Base-by-base conservation (phyloP, 2,113 vertebrate genomes). In the Trichechus manatus region DNA sequence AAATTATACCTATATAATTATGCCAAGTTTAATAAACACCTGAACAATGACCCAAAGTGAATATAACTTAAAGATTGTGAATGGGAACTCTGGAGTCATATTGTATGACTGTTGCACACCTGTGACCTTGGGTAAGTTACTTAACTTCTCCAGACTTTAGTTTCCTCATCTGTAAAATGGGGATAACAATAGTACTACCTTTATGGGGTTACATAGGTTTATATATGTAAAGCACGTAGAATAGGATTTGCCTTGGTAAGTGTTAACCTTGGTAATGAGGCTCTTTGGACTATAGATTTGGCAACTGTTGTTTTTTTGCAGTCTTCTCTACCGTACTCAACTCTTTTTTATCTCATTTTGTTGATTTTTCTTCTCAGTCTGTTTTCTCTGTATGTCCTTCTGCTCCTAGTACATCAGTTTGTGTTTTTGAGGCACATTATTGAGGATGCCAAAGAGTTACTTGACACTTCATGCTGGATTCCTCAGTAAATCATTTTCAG, bases 1-100 rank as follows among this genome's bases (percentile, higher is more conserved):
- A 95, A 89, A 39, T 91, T 53, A 19, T 7, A 61, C 11, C 31
- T 74, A 47, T 39, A 42, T 82, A 77, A 72, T 19, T 80, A 80
- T 53, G 25, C 1, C 68, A 83, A 92, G 39, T 27, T 63, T 77
- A 75, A 87, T 86, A 31, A 92, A 78, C 31, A 79, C 39, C 63
- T 56, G 42, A 68, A 61, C 23, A 66, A 15, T 36, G 25, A 94
- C 25, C 47, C 33, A 92, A 84, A 87, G 75, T 25, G 89, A 89
- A n/a, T 50, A 33, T 22, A 22, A 75, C 6, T 47, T 80, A 68
- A 31, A 77, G 61, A 89, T 68, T 22, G 1, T 50, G 86, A 81
- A 23, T 61, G 9, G 85, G 29, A 61, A 74, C 63, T 86, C 72
- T 91, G 70, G 20, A 83, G 47, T 33, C 22, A 1, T 25, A 39